A percentile compares a stretch with the other conserved stretches of the same genome.
phyloP scores from a whole-genome alignment of 2,888 invertebrate genomes.

The Pheosia tremula region DNA sequence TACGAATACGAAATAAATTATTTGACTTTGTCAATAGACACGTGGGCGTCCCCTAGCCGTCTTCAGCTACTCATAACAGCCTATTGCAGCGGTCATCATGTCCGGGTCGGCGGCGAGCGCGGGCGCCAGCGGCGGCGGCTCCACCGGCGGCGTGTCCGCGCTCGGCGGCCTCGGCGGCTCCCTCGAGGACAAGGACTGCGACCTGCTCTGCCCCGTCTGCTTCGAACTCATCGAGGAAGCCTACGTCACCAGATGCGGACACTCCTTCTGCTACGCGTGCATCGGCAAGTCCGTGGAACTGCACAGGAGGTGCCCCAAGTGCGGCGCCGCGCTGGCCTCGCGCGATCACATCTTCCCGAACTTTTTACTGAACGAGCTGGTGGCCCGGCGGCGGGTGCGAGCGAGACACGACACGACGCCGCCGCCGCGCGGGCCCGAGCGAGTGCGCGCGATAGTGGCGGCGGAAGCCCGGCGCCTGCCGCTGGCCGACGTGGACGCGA shows the following conservation, averaged over 20 bases:
- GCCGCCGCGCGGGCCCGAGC: slow-evolving; percentile 19
- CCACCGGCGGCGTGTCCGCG: slow-evolving; percentile 60
- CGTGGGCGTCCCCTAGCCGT: too few species aligned
- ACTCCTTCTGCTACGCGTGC: slow-evolving; percentile 95
- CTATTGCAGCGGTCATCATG: slow-evolving; percentile 39
- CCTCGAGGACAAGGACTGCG: slow-evolving; percentile 87
- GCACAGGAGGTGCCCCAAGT: slow-evolving; percentile 91
- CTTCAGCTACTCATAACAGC: too few species aligned
- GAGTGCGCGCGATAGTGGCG: slow-evolving; percentile 86
- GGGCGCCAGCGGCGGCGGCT: slow-evolving; percentile 53
- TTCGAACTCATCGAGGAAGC: slow-evolving; percentile 95
- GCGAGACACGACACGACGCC: slow-evolving; percentile 17
- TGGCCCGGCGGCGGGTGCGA: slow-evolving; percentile 77
- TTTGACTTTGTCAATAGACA: too few species aligned
- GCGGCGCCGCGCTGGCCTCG: slow-evolving; percentile 88
- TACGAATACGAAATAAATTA: too few species aligned
- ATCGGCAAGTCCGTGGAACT: slow-evolving; percentile 95
- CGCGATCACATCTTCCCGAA: slow-evolving; percentile 93
- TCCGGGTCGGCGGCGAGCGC: slow-evolving; percentile 72
- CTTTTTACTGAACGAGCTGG: slow-evolving; percentile 92
- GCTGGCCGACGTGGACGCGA: slow-evolving; percentile 91
- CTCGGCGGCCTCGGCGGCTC: slow-evolving; percentile 87
- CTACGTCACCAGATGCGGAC: slow-evolving; percentile 95
- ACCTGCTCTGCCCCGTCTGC: slow-evolving; percentile 90
- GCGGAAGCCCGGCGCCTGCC: slow-evolving; percentile 89